Evolutionary conservation across 2,888 invertebrate genomes (phyloP).

Genomic region (Aleiodes alternator): DNA sequence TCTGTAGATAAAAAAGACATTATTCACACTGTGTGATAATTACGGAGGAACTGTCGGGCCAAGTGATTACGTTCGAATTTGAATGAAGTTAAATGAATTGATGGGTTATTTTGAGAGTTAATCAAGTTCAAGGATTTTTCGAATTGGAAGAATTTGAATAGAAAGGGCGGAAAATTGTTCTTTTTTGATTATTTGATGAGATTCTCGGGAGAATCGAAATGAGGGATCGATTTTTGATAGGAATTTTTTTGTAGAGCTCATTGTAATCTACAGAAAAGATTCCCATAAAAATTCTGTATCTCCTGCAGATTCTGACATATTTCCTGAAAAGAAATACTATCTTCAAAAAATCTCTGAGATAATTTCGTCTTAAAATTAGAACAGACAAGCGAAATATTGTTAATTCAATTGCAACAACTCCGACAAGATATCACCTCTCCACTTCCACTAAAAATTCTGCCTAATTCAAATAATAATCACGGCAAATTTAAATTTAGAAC

Average conservation of each 20-base stretch:
- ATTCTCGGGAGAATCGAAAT: too few relatives aligned
- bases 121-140: constrained; percentile 40
- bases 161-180: too few relatives aligned
- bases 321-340: too few relatives aligned
- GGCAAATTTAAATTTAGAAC: not conserved
- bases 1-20: constrained; percentile 69
- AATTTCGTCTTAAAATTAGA: constrained; percentile 57
- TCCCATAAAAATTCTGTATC: too few relatives aligned
- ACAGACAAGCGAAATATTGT: constrained; percentile 55
- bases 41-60: constrained; percentile 60
- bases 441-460: not conserved
- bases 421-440: not conserved
- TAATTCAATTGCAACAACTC: constrained; percentile 59
- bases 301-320: too few relatives aligned
- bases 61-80: constrained; percentile 49
- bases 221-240: too few relatives aligned
- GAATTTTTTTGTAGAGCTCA: too few relatives aligned
- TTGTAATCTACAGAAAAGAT: too few relatives aligned
- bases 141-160: too few relatives aligned
- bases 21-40: constrained; percentile 72
- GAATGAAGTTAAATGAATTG: constrained; percentile 33
- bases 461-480: constrained; percentile 25
- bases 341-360: constrained; percentile 56
- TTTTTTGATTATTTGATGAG: too few relatives aligned
- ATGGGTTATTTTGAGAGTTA: too few relatives aligned